These are phyloP conservation scores for Luperina testacea DNA, from an alignment of 2,888 invertebrate species.

Conservation along the genomic window DNA sequence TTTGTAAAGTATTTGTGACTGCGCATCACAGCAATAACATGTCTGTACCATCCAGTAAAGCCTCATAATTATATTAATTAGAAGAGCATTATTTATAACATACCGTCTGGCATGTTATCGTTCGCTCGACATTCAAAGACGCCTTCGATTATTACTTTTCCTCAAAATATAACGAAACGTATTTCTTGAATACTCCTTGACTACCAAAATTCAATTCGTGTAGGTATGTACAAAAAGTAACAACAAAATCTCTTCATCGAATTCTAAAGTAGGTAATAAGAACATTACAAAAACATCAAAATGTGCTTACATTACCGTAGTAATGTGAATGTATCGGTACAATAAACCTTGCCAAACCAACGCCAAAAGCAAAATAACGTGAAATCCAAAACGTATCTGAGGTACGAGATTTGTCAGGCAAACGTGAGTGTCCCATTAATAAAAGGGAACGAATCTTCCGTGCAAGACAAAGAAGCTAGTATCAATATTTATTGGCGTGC, in stretches of 20 bases:
- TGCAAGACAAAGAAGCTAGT: constrained; percentile 88
- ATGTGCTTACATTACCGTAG: constrained; percentile 38
- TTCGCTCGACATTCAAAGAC: constrained; percentile 56
- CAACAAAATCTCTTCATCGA: neutral
- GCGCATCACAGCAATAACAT: constrained; percentile 68
- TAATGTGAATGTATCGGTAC: constrained; percentile 59
- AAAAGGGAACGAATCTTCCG: constrained; percentile 86
- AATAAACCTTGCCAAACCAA: constrained; percentile 48
- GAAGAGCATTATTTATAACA: constrained; percentile 64
- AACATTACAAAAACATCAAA: constrained; percentile 33
- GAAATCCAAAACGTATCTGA: constrained; percentile 68
- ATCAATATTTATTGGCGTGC: constrained; percentile 89
- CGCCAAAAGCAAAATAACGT: constrained; percentile 61
- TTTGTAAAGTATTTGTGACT: constrained; percentile 23
- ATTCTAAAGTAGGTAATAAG: constrained; percentile 13
- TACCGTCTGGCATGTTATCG: constrained; percentile 71
- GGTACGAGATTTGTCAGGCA: constrained; percentile 83
- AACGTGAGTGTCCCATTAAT: constrained; percentile 87
- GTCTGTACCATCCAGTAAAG: constrained; percentile 65
- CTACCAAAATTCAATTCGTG: neutral
- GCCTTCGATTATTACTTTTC: constrained; percentile 36
- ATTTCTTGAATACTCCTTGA: constrained; percentile 1
- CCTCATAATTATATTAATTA: constrained; percentile 71
- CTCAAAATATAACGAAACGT: neutral
- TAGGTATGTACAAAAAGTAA: neutral